Base-by-base conservation (phyloP, 2,888 invertebrate genomes). In the Patella caerulea region DNA sequence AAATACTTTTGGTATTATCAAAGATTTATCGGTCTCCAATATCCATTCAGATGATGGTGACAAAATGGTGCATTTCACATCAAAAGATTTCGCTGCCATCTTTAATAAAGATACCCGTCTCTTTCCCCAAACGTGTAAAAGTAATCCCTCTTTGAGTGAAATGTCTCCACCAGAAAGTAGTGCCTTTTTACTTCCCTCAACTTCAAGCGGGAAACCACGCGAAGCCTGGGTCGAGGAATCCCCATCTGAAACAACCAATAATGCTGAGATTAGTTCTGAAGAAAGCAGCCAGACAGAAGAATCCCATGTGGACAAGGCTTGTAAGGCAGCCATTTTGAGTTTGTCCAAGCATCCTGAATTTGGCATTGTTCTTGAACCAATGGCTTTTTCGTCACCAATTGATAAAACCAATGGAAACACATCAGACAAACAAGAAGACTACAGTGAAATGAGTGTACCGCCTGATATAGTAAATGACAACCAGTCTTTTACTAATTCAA, bases 11-110 rank as follows among this genome's bases (percentile, higher is more conserved):
- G 91, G 91, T 17, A 80, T 88, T 7, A 90, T 91, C 56, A 91
- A 91, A 81, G 90, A 91, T 78, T 81, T 91, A 17, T 89, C 89
- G n/a, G 89, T 91, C 34, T 87, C 88, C 14, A 91, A 91, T 82
- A 90, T 91, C 71, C 85, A 88, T 75, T 77, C 88, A 9, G 83
- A 78, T 34, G 90, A 90, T 56, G 81, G 81, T 3, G 90, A 90
- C 78, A 91, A 91, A 78, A 90, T 88, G 11, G 86, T 85, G 77
- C 86, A 87, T 54, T 91, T 91, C 82, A 82, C 84, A 19, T 82
- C 82, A 72, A 91, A 91, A 80, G 87, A 88, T 78, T 80, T 88
- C 11, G 84, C 81, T 45, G 75, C 83, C 56, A 78, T 88, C 24
- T 81, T 81, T 15, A 82, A 78, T 52, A 73, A 70, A 24, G 79